These are phyloP conservation scores for Eudasyphora cyanicolor DNA, from an alignment of 2,888 invertebrate species.

Conservation along the genomic window DNA sequence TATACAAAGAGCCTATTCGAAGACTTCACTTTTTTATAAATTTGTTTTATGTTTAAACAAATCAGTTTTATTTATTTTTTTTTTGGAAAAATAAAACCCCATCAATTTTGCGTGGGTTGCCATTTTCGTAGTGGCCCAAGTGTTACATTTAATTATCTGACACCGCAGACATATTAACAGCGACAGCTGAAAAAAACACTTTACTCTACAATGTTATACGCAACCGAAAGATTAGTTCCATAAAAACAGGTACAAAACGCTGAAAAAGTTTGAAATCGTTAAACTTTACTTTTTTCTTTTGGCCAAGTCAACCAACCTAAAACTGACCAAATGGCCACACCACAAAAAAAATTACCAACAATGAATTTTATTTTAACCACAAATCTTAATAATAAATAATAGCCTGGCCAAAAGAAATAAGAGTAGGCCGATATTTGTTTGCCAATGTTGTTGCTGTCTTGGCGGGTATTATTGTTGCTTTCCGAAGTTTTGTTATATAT, in stretches of 20 bases:
- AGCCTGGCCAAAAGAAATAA: background rate
- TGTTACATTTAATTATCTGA: constrained; percentile 40
- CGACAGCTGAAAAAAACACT: background rate
- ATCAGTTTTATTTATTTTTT: background rate
- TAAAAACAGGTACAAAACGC: background rate
- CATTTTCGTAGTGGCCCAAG: background rate
- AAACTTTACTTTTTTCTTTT: background rate
- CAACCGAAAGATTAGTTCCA: background rate
- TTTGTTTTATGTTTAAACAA: background rate
- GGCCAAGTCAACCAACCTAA: background rate
- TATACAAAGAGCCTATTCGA: no score
- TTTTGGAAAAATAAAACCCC: background rate
- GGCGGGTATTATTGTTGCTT: background rate
- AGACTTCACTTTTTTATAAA: no score
- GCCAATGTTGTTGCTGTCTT: constrained; percentile 8
- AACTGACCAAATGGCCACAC: background rate
- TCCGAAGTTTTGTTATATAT: no score
- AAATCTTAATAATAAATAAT: background rate
- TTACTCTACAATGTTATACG: no score
- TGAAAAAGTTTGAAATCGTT: background rate
- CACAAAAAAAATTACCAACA: background rate
- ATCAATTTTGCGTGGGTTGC: background rate
- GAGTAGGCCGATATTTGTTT: constrained; percentile 3
- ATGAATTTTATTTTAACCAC: background rate
- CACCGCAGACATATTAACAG: constrained; percentile 18